Evolutionary conservation across 2,113 vertebrate species (phyloP), one percentile per base, ranked within the genome.

Genomic region (Tonatia bakeri): DNA sequence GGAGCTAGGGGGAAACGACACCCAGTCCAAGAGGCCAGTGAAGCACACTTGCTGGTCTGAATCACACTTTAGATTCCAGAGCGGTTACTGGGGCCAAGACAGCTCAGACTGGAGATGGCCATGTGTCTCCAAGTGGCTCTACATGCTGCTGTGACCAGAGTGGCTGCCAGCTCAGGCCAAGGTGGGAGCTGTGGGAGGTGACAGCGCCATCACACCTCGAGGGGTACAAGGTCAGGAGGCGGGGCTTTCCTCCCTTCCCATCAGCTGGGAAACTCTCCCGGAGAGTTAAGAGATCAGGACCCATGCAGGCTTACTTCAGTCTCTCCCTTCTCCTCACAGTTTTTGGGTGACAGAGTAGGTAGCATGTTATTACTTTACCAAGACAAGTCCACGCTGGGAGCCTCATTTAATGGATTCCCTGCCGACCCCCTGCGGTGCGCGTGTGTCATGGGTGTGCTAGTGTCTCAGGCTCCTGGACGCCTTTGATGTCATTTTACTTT

Each of bases 141-240:
- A 47, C 4, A 9, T 28, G 36, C 36, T 45, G 22, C 54, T 47
- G 38, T 59, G 12, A 7, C 20, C 54, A 24, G 31, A 26, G 28
- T n/a, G 61, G 40, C 52, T 52, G 64, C 36, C 4, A 17, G 54
- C 36, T 80, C 33, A 33, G 64, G 54, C 11, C 4, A 0, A 28
- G 20, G 45, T 33, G 16, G 77, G 40, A n/a, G 82, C 1, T 1
- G 3, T n/a, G 24, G n/a, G 65, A 3, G 3, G 67, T 45, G 70
- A 31, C 8, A 1, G 4, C 2, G 6, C 11, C 45, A 20, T 7
- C 8, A 1, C 17, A n/a, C 0, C 20, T 26, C 12, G 40, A 36
- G n/a, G 77, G 45, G 43, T 2, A 3, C 12, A 22, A 0, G 17
- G 16, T 28, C 50, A 15, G 40, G 10, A 36, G 54, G 16, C 9